These are phyloP conservation scores for Nomada flava DNA, from an alignment of 2,888 invertebrate genomes.

Conservation along the genomic window DNA sequence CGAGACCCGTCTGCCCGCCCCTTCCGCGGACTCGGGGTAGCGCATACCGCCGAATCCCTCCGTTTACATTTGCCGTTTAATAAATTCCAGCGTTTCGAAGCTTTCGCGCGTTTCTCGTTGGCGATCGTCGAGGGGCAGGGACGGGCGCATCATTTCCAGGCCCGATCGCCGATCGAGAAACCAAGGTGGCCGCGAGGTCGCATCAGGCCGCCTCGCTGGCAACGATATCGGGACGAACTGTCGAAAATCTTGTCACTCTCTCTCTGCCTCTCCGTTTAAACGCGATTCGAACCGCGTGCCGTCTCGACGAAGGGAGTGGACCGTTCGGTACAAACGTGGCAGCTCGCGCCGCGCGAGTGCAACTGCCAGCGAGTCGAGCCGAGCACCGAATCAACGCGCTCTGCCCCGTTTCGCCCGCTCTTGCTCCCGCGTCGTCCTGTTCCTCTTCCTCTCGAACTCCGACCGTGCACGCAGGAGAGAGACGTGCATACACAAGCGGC, in stretches of 20 bases:
- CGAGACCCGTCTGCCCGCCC: no score
- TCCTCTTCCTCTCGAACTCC: conserved; percentile 22
- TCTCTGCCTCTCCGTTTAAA: background rate
- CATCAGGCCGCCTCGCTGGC: background rate
- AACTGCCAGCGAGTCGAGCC: conserved; percentile 70
- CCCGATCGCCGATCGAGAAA: no score
- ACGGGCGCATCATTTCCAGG: no score
- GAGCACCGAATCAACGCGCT: conserved; percentile 42
- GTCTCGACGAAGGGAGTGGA: background rate
- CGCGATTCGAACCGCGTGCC: background rate
- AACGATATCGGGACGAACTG: no score
- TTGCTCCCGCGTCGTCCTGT: conserved; percentile 16
- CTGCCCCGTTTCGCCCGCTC: background rate
- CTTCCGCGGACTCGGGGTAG: no score
- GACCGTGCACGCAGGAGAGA: conserved; percentile 11
- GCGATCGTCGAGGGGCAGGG: no score
- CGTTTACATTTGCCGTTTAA: no score
- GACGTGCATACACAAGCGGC: conserved; percentile 27
- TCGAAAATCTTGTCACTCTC: no score
- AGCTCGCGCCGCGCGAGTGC: conserved; percentile 75
- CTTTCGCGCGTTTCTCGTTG: no score
- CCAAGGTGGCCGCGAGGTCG: no score
- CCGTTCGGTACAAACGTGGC: conserved; percentile 12
- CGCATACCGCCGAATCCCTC: no score
- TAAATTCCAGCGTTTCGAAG: no score